These are phyloP conservation scores for Lysiphlebus fabarum DNA, from an alignment of 1,140 invertebrate genomes.

Conservation along the genomic window DNA sequence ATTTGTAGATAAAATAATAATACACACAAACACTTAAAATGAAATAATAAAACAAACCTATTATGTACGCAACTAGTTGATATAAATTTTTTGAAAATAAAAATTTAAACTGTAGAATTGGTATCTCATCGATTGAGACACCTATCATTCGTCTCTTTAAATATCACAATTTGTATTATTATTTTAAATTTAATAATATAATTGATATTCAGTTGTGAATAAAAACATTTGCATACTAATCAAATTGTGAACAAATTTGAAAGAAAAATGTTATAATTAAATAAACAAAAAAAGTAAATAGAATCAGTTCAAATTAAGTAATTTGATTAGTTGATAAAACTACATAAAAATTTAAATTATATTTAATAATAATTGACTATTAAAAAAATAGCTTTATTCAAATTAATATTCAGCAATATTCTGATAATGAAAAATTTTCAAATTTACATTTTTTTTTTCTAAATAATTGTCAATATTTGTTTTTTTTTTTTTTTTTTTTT, in stretches of 20 bases:
- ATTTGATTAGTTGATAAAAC: neutral
- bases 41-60: too few relatives aligned
- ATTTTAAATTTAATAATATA: constrained; percentile 8
- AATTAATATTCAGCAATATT: constrained; percentile 29
- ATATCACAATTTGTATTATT: too few relatives aligned
- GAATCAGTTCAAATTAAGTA: constrained; percentile 7
- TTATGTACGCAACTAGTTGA: neutral
- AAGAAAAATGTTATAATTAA: constrained; percentile 7
- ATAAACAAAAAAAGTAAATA: neutral
- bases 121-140: constrained; percentile 20
- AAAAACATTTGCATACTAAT: constrained; percentile 40
- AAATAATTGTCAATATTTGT: too few relatives aligned
- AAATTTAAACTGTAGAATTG: constrained; percentile 12
- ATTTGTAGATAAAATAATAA: too few relatives aligned
- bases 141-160: neutral
- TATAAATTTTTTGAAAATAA: neutral
- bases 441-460: neutral
- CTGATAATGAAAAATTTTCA: neutral
- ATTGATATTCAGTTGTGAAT: constrained; percentile 52
- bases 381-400: constrained; percentile 48
- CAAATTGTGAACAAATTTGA: constrained; percentile 27
- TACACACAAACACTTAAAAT: too few relatives aligned
- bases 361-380: constrained; percentile 21
- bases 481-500: neutral
- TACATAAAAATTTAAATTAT: constrained; percentile 3